Evolutionary conservation across 2,797 vertebrate genomes (phyloP), one percentile per base, ranked within the genome.

Genomic region (Paramormyrops hopkinsi): DNA sequence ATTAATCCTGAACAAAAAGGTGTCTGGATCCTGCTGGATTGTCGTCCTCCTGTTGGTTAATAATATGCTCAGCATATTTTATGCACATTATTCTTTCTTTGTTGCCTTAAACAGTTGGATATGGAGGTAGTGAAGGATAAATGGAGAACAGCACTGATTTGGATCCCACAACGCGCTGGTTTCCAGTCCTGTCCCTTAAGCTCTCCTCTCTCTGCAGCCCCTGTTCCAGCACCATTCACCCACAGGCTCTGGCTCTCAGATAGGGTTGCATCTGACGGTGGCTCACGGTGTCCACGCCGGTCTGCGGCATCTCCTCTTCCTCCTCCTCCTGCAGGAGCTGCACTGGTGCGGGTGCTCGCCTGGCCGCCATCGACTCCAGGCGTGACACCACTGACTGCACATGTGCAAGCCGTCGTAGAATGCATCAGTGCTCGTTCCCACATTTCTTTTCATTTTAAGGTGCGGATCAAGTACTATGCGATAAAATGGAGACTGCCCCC

Each of bases 351-450:
- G 96, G 94, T 82, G 96, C 95, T 87, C 87, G 94, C 90, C 85
- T 96, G 91, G 97, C 79, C 37, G 96, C 96, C 96, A 98, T 95
- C 90, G 93, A 95, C n/a, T 96, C 96, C 92, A 99, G 96, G 37
- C 92, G 96, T 1, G 93, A 92, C 90, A 96, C 91, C 54, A 98
- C 95, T 51, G 91, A 93, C 98, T 99, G 92, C 4, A 37, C 46
- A 90, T 5, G 87, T 85, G 83, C 22, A 6, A 19, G 48, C n/a
- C 59, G 41, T n/a, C 5, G 37, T 2, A 41, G 48, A 87, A 56
- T 0, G 8, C 76, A 11, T 82, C 41, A 82, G 76, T 22, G 7
- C 41, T 46, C 41, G 19, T 82, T 9, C 19, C 7, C 19, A 29
- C 83, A 17, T 53, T 73, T 46, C 4, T 14, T 14, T 76, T 37